A percentile compares a stretch with the other conserved stretches of the same genome.
Evolutionary conservation across 2,797 vertebrate species (phyloP).

Genomic region (Lophotriccus pileatus): DNA sequence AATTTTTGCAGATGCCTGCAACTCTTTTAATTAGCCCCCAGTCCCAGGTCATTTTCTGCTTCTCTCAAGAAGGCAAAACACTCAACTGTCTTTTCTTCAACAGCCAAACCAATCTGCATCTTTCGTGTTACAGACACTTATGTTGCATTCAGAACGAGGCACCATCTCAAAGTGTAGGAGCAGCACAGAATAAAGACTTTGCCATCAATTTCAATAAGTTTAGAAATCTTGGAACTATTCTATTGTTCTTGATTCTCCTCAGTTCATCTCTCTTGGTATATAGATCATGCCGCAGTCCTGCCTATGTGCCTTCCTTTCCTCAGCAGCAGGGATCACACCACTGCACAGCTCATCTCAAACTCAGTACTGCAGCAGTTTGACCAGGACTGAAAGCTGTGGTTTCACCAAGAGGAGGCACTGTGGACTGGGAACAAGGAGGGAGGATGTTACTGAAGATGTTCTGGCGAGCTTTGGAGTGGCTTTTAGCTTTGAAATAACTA

Average conservation of each 20-base stretch:
- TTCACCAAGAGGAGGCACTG: neutral
- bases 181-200: constrained; percentile 8
- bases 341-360: neutral
- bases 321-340: neutral
- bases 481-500: neutral
- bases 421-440: accelerated
- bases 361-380: neutral
- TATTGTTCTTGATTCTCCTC: constrained; percentile 15
- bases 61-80: constrained; percentile 11
- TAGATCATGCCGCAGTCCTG: neutral
- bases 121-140: neutral
- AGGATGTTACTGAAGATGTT: neutral
- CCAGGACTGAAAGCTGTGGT: neutral
- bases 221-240: constrained; percentile 19
- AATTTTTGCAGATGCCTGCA: constrained; percentile 44
- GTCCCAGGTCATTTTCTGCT: constrained; percentile 29
- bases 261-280: neutral
- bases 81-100: neutral
- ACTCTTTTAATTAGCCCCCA: constrained; percentile 21
- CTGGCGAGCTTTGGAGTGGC: neutral
- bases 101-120: neutral
- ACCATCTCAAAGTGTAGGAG: neutral
- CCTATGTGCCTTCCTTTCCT: neutral
- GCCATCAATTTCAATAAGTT: constrained; percentile 16
- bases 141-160: neutral